Conservation (phyloP, 2,113 vertebrate genomes). For the Fulica atra region DNA sequence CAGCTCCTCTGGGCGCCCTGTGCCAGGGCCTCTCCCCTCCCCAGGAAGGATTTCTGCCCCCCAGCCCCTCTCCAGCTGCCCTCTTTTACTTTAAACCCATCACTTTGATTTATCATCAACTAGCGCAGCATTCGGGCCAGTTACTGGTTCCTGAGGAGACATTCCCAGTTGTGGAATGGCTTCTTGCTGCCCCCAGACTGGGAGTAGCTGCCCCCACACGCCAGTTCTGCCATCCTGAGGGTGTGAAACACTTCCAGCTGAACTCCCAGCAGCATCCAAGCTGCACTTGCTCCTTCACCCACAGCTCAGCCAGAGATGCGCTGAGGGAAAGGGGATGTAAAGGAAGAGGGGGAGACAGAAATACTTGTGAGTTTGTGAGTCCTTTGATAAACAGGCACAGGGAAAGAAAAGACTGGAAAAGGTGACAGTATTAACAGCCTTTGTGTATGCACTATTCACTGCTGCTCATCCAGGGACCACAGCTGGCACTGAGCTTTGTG, state of each 20-base stretch:
- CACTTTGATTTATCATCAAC: neutral
- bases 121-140: accelerated
- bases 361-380: neutral
- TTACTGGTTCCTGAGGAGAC: accelerated
- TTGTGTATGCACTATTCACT: neutral
- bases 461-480: neutral
- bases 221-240: accelerated
- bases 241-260: neutral
- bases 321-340: neutral
- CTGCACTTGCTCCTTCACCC: neutral
- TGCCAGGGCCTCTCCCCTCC: too few relatives aligned
- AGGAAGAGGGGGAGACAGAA: accelerated
- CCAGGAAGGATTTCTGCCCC: too few relatives aligned
- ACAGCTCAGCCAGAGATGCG: accelerated
- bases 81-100: too few relatives aligned
- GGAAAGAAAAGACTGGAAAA: neutral
- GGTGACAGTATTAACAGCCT: neutral
- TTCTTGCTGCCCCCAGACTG: neutral
- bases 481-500: neutral
- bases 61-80: too few relatives aligned
- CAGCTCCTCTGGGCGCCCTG: too few relatives aligned
- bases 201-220: neutral
- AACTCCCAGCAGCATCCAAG: neutral
- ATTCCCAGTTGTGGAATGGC: accelerated
- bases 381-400: neutral